These are phyloP conservation scores for Bovichtus diacanthus DNA, from an alignment of 2,797 vertebrate genomes.

Conservation along the genomic window DNA sequence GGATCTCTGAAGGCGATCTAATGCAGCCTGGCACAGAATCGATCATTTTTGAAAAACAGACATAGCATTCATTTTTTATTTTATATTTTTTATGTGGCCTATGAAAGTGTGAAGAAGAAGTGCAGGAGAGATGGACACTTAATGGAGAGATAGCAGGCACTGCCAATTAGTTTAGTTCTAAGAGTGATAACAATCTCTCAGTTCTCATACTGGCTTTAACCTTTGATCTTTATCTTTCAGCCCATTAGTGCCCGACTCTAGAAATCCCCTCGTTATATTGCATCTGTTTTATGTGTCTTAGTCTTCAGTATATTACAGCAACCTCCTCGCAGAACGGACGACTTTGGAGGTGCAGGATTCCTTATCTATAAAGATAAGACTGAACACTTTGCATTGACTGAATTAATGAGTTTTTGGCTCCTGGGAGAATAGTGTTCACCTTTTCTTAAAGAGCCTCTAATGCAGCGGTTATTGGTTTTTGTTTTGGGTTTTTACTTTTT, in stretches of 20 bases:
- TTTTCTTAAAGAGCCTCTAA: constrained; percentile 35
- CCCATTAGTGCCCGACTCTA: constrained; percentile 50
- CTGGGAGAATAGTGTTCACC: constrained; percentile 28
- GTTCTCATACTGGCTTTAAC: constrained; percentile 45
- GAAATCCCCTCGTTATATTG: constrained; percentile 45
- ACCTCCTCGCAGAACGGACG: constrained; percentile 26
- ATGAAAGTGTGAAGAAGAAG: background rate
- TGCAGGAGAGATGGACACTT: constrained; percentile 8
- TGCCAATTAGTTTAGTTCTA: constrained; percentile 43
- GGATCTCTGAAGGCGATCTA: constrained; percentile 7
- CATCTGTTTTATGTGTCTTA: constrained; percentile 47
- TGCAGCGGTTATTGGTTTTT: constrained; percentile 1
- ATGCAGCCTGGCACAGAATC: background rate
- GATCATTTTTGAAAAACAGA: constrained; percentile 5
- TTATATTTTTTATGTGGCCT: background rate
- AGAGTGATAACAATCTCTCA: constrained; percentile 38
- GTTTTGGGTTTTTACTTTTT: background rate
- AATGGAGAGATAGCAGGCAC: constrained; percentile 9
- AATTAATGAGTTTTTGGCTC: constrained; percentile 64
- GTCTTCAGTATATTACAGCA: constrained; percentile 38
- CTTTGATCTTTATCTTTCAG: constrained; percentile 54
- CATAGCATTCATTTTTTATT: background rate
- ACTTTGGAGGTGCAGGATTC: constrained; percentile 58
- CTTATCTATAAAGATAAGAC: constrained; percentile 64
- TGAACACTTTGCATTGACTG: constrained; percentile 41